Percentiles rank a stretch among this genome's conserved stretches.
phyloP scores from a whole-genome alignment of 2,888 invertebrate genomes.

The Fragum sueziense region DNA sequence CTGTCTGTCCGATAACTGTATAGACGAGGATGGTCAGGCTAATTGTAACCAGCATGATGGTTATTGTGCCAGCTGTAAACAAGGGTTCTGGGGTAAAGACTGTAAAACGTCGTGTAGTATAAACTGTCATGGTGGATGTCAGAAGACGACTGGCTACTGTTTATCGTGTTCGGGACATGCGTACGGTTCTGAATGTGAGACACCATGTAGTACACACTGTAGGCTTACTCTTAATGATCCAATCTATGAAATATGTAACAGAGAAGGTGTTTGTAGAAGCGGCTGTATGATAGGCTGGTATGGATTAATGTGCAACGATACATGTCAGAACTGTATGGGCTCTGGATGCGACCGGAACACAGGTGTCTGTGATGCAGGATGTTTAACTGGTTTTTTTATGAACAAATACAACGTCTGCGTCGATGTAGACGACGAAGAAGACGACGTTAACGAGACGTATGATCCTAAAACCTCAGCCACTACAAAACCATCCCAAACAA shows the following conservation, averaged over 20 bases:
- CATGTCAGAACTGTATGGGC: not conserved
- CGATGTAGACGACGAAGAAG: not conserved
- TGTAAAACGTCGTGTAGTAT: not conserved
- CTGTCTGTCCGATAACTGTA: not conserved
- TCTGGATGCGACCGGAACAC: not conserved
- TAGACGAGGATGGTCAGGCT: not conserved
- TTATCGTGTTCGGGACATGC: not conserved
- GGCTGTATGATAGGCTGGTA: not conserved
- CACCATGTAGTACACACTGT: not conserved
- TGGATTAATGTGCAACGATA: not conserved
- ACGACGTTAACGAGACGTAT: not conserved
- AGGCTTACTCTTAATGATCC: not conserved
- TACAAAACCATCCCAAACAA: not conserved
- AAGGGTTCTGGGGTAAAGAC: conserved; percentile 1
- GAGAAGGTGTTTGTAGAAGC: not conserved
- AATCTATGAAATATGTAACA: not conserved
- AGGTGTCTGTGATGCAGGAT: not conserved
- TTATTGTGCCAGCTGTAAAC: not conserved
- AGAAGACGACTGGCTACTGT: not conserved
- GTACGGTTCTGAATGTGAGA: not conserved
- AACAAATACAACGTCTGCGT: not conserved
- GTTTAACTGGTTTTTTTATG: not conserved
- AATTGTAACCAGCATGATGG: not conserved
- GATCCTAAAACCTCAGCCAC: not conserved
- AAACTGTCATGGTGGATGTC: not conserved